These are phyloP conservation scores for Dermolepida albohirtum DNA, from an alignment of 2,888 invertebrate genomes.

Conservation along the genomic window DNA sequence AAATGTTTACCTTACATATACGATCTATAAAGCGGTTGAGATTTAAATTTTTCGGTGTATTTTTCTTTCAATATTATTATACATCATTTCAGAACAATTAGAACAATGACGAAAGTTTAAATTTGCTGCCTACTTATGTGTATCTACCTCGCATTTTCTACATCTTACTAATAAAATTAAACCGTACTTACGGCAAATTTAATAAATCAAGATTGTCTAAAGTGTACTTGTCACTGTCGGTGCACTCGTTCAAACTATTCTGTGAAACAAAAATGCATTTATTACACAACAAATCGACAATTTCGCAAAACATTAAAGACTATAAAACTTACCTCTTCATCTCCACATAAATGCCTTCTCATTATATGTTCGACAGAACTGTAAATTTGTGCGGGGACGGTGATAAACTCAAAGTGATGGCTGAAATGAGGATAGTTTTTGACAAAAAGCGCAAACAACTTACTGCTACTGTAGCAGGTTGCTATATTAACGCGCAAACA, in stretches of 20 bases:
- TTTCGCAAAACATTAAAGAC: conserved; percentile 6
- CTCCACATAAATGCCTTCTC: conserved; percentile 56
- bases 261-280: conserved; percentile 52
- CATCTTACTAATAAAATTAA: conserved; percentile 2
- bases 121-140: too few species aligned
- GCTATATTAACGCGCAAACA: conserved; percentile 3
- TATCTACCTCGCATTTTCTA: too few species aligned
- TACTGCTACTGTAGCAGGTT: neutral
- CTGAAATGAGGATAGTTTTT: conserved; percentile 46
- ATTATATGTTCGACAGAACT: conserved; percentile 56
- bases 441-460: conserved; percentile 46
- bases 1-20: too few species aligned
- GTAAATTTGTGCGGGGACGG: conserved; percentile 51
- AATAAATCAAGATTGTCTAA: conserved; percentile 60
- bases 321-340: conserved; percentile 53
- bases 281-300: too few species aligned
- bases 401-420: conserved; percentile 42
- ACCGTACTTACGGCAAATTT: conserved; percentile 59
- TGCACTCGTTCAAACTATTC: conserved; percentile 52
- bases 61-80: too few species aligned
- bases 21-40: too few species aligned
- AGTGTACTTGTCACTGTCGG: conserved; percentile 57
- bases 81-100: too few species aligned
- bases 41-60: too few species aligned
- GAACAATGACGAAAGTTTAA: too few species aligned